phyloP scores from a whole-genome alignment of 1,140 invertebrate species.

The Aphaenogaster rudis region DNA sequence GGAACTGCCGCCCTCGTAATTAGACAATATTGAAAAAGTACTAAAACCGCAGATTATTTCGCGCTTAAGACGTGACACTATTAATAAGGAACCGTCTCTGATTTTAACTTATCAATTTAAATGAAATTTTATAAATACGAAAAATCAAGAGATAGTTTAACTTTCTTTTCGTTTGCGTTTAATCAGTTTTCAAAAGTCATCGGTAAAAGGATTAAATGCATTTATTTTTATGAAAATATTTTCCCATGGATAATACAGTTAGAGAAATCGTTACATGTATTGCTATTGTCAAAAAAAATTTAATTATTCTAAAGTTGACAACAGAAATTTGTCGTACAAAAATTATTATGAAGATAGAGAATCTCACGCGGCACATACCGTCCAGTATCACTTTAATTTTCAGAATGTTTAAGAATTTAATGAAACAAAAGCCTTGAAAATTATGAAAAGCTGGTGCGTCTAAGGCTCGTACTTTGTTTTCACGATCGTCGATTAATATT shows the following conservation, averaged over 20 bases:
- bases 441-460: conserved; percentile 54
- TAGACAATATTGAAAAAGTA: conserved; percentile 63
- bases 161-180: background rate
- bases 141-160: background rate
- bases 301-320: background rate
- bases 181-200: background rate
- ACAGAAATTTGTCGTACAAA: background rate
- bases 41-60: conserved; percentile 26
- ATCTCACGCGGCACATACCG: background rate
- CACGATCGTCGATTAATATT: conserved; percentile 61
- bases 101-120: conserved; percentile 24
- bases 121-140: background rate
- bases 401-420: conserved; percentile 61
- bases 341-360: conserved; percentile 8
- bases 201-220: background rate
- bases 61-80: conserved; percentile 17
- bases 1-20: conserved; percentile 37
- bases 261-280: background rate
- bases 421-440: conserved; percentile 53
- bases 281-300: background rate
- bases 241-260: background rate
- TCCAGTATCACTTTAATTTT: conserved; percentile 22
- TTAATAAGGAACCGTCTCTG: background rate
- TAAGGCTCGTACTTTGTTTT: conserved; percentile 57
- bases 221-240: background rate